Evolutionary conservation across 2,113 vertebrate species (phyloP).

Genomic region (Isichthys henryi): DNA sequence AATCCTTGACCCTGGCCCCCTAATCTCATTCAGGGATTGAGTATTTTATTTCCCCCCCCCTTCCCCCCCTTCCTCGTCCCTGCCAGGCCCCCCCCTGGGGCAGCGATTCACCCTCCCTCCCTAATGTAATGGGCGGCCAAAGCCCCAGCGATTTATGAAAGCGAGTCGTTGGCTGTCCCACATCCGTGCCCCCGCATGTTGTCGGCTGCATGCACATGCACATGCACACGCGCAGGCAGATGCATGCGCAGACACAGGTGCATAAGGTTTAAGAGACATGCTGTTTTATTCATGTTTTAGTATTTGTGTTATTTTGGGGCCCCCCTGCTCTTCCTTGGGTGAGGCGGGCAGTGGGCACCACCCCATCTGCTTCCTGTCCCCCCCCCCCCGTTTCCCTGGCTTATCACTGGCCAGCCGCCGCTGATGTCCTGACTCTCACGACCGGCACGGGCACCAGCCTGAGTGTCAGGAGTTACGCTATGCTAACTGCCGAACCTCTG

Average conservation of each 20-base stretch:
- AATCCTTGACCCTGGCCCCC: slow-evolving; percentile 68
- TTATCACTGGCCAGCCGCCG: neutral
- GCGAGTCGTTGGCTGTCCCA: neutral
- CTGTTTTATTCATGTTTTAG: neutral
- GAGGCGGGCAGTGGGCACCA: neutral
- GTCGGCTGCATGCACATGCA: neutral
- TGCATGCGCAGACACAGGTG: neutral
- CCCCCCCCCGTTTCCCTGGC: neutral
- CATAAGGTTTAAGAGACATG: neutral
- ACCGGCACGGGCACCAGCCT: neutral
- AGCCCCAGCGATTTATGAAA: neutral
- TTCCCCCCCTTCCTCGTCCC: slow-evolving; percentile 26
- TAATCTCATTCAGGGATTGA: slow-evolving; percentile 69
- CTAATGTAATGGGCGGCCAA: slow-evolving; percentile 15
- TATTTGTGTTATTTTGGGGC: neutral
- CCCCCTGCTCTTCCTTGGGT: neutral
- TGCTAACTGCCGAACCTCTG: neutral
- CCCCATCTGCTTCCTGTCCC: too few species aligned
- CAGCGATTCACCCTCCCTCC: slow-evolving; percentile 8
- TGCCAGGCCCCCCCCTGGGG: slow-evolving; percentile 26
- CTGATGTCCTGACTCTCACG: neutral
- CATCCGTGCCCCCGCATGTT: neutral
- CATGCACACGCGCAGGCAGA: neutral
- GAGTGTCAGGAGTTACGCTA: neutral
- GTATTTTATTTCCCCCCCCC: slow-evolving; percentile 53